A percentile compares a stretch with the other conserved stretches of the same genome.
Evolutionary conservation across 2,888 invertebrate species (phyloP).

Genomic region (Baccha elongata): DNA sequence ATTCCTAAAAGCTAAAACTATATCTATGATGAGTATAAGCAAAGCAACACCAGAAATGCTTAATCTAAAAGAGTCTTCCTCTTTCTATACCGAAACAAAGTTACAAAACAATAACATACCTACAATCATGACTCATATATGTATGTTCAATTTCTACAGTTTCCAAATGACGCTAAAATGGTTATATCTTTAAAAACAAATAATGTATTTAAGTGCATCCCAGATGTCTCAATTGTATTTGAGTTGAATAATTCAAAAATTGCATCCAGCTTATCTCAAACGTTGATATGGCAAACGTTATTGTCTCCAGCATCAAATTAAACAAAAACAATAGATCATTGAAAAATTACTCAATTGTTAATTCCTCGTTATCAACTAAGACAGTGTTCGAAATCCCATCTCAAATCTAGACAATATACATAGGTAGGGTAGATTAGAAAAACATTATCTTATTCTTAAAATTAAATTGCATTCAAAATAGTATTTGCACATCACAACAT

Average conservation of each 20-base stretch:
- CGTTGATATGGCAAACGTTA: not conserved
- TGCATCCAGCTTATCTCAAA: constrained; percentile 6
- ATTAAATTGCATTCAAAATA: constrained; percentile 42
- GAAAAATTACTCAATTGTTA: constrained; percentile 46
- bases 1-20: too few species aligned
- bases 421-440: constrained; percentile 55
- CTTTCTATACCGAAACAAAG: too few species aligned
- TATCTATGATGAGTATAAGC: too few species aligned
- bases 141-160: too few species aligned
- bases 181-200: not conserved
- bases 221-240: constrained; percentile 13
- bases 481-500: not conserved
- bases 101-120: not conserved
- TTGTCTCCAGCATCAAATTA: not conserved
- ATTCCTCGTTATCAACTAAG: constrained; percentile 45
- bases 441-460: constrained; percentile 16
- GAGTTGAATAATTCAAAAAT: not conserved
- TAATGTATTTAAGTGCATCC: too few species aligned
- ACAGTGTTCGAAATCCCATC: not conserved
- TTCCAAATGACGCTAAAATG: not conserved
- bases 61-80: too few species aligned
- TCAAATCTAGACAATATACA: constrained; percentile 25
- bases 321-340: not conserved
- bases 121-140: not conserved
- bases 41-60: too few species aligned